These are phyloP conservation scores for Netelia inedita DNA, from an alignment of 2,888 invertebrate species.

Conservation along the genomic window DNA sequence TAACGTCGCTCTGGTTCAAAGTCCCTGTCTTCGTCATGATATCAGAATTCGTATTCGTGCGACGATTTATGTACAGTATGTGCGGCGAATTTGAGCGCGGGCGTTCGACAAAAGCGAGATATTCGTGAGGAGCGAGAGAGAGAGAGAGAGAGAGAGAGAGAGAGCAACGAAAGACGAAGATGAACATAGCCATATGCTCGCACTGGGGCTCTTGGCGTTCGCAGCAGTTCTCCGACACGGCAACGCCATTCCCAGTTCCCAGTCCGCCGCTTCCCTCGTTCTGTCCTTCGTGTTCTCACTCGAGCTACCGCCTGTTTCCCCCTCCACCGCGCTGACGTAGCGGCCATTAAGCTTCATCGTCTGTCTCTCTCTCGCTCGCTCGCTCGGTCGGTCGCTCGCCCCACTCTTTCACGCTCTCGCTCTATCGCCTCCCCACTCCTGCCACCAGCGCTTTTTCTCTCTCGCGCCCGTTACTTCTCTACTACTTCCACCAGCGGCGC, in stretches of 20 bases:
- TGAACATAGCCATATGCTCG: conserved; percentile 45
- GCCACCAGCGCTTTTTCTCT: neutral
- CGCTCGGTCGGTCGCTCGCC: conserved; percentile 19
- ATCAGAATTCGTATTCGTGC: conserved; percentile 12
- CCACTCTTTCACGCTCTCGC: conserved; percentile 15
- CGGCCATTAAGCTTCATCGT: conserved; percentile 58
- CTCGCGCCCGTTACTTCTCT: conserved; percentile 51
- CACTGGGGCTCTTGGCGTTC: conserved; percentile 37
- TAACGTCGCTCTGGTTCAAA: neutral
- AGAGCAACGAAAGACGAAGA: conserved; percentile 30
- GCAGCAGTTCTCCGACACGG: conserved; percentile 36
- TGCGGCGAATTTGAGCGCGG: conserved; percentile 20
- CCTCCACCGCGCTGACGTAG: conserved; percentile 48
- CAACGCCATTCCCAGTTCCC: conserved; percentile 37
- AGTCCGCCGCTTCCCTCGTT: conserved; percentile 46
- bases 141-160: conserved; percentile 9
- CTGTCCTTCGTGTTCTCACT: conserved; percentile 37
- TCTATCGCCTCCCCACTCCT: neutral
- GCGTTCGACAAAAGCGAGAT: conserved; percentile 11
- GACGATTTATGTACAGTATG: conserved; percentile 10
- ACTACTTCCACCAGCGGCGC: neutral
- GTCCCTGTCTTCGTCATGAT: conserved; percentile 13
- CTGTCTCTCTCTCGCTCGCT: conserved; percentile 18
- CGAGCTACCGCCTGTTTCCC: conserved; percentile 38
- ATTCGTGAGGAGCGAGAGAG: neutral